Evolutionary conservation across 2,888 invertebrate genomes (phyloP).

Genomic region (Drosophila stalkeri): DNA sequence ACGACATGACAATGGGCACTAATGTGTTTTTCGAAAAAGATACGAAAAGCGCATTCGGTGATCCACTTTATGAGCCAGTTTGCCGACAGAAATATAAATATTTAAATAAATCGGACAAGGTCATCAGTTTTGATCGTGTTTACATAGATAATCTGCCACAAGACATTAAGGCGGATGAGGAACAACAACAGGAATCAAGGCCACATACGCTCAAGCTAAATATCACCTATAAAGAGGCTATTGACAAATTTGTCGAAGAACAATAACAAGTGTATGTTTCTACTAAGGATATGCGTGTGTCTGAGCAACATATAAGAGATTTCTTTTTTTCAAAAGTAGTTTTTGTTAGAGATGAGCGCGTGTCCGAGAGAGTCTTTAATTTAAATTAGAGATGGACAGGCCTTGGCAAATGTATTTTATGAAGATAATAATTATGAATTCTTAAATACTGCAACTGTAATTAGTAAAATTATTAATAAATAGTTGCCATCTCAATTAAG

Average conservation of each 20-base stretch:
- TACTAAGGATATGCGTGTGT: constrained; percentile 5
- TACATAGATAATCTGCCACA: constrained; percentile 86
- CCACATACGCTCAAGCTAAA: constrained; percentile 57
- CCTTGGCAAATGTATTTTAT: neutral
- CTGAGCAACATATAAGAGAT: neutral
- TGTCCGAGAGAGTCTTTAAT: neutral
- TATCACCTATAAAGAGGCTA: constrained; percentile 82
- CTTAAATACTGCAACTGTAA: neutral
- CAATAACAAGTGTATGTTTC: constrained; percentile 26
- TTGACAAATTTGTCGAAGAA: constrained; percentile 73
- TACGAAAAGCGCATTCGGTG: constrained; percentile 84
- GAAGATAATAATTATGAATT: neutral
- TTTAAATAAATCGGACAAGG: constrained; percentile 88
- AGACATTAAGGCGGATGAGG: constrained; percentile 42
- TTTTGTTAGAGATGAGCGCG: neutral
- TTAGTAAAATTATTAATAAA: too few relatives aligned
- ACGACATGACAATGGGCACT: constrained; percentile 89
- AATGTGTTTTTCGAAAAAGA: constrained; percentile 90
- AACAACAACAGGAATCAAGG: constrained; percentile 13
- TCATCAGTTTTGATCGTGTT: constrained; percentile 89
- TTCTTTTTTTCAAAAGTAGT: neutral
- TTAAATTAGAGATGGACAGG: neutral
- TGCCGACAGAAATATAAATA: constrained; percentile 87
- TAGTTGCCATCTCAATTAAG: neutral
- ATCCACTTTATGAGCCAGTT: constrained; percentile 87